A percentile compares a stretch with the other conserved stretches of the same genome.
Evolutionary conservation across 2,888 invertebrate genomes (phyloP).

Genomic region (Eilema depressum): DNA sequence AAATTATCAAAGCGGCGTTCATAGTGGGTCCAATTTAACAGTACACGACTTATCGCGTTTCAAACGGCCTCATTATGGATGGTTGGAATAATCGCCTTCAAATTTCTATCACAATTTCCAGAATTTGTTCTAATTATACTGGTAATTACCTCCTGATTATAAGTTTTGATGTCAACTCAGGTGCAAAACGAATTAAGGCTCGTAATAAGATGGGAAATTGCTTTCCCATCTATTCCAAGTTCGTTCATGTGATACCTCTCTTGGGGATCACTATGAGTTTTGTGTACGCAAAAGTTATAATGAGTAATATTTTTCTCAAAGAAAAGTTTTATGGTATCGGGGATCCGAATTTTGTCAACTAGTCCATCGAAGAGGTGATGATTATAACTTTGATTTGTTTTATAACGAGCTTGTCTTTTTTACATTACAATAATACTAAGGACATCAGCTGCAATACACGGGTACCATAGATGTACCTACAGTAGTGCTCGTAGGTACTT

Average conservation of each 20-base stretch:
- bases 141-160: slow-evolving; percentile 67
- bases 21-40: slow-evolving; percentile 45
- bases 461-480: too few relatives aligned
- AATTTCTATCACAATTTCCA: slow-evolving; percentile 40
- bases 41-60: slow-evolving; percentile 40
- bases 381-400: slow-evolving; percentile 39
- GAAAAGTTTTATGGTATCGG: slow-evolving; percentile 62
- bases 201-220: slow-evolving; percentile 64
- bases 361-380: slow-evolving; percentile 42
- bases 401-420: slow-evolving; percentile 32
- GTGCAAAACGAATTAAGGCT: slow-evolving; percentile 69
- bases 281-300: slow-evolving; percentile 60
- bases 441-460: background rate
- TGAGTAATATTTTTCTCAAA: slow-evolving; percentile 64
- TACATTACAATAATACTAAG: background rate
- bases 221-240: slow-evolving; percentile 54
- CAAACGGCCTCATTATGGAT: slow-evolving; percentile 36
- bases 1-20: slow-evolving; percentile 45
- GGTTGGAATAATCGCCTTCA: slow-evolving; percentile 35
- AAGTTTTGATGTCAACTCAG: slow-evolving; percentile 69
- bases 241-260: slow-evolving; percentile 52
- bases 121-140: slow-evolving; percentile 54
- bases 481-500: too few relatives aligned
- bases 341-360: slow-evolving; percentile 55
- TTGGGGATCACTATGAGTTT: slow-evolving; percentile 45